Evolutionary conservation across 2,888 invertebrate species (phyloP).

Genomic region (Zonitis immaculata): DNA sequence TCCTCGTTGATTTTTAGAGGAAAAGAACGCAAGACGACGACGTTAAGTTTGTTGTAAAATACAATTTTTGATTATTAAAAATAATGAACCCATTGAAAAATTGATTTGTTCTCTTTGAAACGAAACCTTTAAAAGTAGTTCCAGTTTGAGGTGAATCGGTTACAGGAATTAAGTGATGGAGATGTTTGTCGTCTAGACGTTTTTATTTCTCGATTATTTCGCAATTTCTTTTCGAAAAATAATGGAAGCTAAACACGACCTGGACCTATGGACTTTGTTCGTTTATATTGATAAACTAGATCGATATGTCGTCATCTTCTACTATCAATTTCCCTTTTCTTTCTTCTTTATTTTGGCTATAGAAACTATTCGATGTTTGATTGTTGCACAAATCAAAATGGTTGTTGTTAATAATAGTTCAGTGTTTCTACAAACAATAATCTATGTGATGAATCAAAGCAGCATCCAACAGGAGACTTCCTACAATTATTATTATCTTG

Average conservation of each 20-base stretch:
- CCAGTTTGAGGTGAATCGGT: no score
- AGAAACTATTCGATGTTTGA: no score
- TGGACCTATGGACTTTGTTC: constrained; percentile 34
- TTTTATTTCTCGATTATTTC: neutral
- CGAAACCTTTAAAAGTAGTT: no score
- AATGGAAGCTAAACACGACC: neutral
- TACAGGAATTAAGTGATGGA: no score
- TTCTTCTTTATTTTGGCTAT: no score
- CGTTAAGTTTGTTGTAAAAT: constrained; percentile 28
- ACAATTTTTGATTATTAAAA: constrained; percentile 34
- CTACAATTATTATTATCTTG: constrained; percentile 46
- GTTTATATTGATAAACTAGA: constrained; percentile 20
- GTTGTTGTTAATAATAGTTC: constrained; percentile 35
- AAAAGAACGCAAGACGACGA: neutral
- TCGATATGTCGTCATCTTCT: constrained; percentile 21
- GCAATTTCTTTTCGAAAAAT: neutral
- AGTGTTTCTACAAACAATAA: constrained; percentile 38
- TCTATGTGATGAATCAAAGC: constrained; percentile 42
- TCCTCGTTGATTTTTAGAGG: constrained; percentile 21
- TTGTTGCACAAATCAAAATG: no score
- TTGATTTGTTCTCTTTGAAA: constrained; percentile 3
- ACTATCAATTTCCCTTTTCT: constrained; percentile 15
- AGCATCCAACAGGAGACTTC: constrained; percentile 35
- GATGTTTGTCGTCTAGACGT: no score
- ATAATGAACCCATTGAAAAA: constrained; percentile 32